Percentiles rank a stretch among this genome's conserved stretches.
Conservation (phyloP, 2,888 invertebrate genomes). For the Himalopsyche japonica region DNA sequence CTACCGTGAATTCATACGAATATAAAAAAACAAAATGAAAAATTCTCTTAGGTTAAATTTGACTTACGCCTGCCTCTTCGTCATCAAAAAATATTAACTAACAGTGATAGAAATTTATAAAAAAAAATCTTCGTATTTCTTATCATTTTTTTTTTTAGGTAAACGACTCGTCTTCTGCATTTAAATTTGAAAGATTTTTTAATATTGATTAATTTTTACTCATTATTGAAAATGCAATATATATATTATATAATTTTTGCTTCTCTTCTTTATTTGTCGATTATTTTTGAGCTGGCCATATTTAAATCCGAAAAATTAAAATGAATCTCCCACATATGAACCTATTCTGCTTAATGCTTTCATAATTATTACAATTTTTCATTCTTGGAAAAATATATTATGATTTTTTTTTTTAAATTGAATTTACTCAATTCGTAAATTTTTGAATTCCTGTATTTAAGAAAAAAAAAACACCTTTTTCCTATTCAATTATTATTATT, state of each 20-base stretch:
- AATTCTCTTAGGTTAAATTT: not conserved
- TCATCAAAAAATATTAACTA: not conserved
- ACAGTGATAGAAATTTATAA: not conserved
- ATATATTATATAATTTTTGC: conserved; percentile 34
- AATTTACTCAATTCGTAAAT: not conserved
- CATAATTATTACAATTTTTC: not conserved
- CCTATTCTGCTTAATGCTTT: conserved; percentile 41
- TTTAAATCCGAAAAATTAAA: conserved; percentile 9
- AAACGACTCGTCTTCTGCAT: not conserved
- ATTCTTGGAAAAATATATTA: not conserved
- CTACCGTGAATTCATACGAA: not conserved
- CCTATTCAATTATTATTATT: conserved; percentile 1
- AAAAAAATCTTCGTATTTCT: not conserved
- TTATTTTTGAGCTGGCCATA: conserved; percentile 40
- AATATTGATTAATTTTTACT: not conserved
- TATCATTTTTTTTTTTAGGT: not conserved
- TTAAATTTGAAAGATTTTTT: not conserved
- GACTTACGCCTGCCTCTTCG: not conserved
- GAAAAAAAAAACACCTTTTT: not conserved
- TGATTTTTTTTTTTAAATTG: not conserved
- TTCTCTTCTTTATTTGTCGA: conserved; percentile 33
- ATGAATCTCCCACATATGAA: conserved; percentile 30
- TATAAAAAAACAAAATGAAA: too few relatives aligned
- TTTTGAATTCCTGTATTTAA: not conserved
- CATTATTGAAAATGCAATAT: not conserved